Percentiles rank a stretch among this genome's conserved stretches.
These are phyloP conservation scores for Ptyas mucosa DNA, from an alignment of 2,113 vertebrate species.

Conservation along the genomic window DNA sequence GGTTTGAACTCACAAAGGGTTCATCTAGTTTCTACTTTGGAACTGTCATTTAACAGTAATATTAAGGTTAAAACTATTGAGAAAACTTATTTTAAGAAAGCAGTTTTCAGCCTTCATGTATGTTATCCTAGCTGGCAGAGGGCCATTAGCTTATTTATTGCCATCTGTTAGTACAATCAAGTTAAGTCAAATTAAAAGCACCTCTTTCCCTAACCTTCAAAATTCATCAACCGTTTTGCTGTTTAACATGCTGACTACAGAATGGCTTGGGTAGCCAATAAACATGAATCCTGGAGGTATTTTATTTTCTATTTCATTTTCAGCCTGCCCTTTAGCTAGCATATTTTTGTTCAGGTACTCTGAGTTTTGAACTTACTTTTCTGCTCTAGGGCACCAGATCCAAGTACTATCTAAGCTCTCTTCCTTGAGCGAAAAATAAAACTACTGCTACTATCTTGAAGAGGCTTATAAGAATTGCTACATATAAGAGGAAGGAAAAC, in stretches of 20 bases:
- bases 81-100: constrained; percentile 6
- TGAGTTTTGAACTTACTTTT: not conserved
- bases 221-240: constrained; percentile 49
- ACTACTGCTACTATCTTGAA: not conserved
- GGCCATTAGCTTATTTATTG: constrained; percentile 65
- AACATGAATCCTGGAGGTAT: constrained; percentile 12
- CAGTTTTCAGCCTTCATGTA: constrained; percentile 57
- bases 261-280: not conserved
- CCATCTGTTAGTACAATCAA: constrained; percentile 60
- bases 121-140: constrained; percentile 66
- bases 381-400: not conserved
- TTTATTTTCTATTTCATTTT: not conserved
- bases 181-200: constrained; percentile 59
- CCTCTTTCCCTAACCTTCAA: constrained; percentile 65
- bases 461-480: not conserved
- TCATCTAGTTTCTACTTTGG: not conserved
- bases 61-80: constrained; percentile 4
- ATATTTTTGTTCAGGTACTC: not conserved
- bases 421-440: not conserved
- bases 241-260: constrained; percentile 21
- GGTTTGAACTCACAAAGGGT: not conserved
- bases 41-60: constrained; percentile 24
- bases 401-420: not conserved
- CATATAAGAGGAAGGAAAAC: not conserved
- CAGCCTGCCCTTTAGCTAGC: not conserved